phyloP scores from a whole-genome alignment of 53 echinoderm and acorn worm genomes.

The Luidia sarsii region DNA sequence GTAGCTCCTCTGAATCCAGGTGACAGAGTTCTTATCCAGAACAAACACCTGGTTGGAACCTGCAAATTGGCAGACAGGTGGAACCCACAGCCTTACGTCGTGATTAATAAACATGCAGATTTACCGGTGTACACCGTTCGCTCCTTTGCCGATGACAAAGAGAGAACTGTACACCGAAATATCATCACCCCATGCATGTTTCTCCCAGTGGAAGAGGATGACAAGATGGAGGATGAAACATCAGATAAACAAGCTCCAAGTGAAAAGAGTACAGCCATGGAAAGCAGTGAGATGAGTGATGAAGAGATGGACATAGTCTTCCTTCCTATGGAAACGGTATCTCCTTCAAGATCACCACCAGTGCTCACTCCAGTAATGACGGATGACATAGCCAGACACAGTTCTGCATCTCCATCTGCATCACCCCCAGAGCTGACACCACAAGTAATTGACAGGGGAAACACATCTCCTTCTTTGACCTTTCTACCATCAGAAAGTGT shows the following conservation, averaged over 20 bases:
- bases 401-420: not conserved
- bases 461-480: too few species aligned
- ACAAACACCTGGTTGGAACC: not conserved
- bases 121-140: not conserved
- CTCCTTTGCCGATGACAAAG: not conserved
- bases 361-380: not conserved
- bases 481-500: too few species aligned
- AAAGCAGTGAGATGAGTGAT: not conserved
- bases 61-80: not conserved
- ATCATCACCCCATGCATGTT: not conserved
- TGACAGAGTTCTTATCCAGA: not conserved
- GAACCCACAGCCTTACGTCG: not conserved
- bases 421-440: not conserved
- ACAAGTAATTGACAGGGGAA: not conserved
- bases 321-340: not conserved
- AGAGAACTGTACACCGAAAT: not conserved
- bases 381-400: not conserved
- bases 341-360: not conserved
- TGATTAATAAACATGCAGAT: not conserved
- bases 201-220: not conserved
- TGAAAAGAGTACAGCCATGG: not conserved
- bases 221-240: not conserved
- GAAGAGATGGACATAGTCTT: not conserved
- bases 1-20: not conserved
- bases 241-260: not conserved